phyloP scores from a whole-genome alignment of 2,113 vertebrate genomes.

The Mohoua ochrocephala region DNA sequence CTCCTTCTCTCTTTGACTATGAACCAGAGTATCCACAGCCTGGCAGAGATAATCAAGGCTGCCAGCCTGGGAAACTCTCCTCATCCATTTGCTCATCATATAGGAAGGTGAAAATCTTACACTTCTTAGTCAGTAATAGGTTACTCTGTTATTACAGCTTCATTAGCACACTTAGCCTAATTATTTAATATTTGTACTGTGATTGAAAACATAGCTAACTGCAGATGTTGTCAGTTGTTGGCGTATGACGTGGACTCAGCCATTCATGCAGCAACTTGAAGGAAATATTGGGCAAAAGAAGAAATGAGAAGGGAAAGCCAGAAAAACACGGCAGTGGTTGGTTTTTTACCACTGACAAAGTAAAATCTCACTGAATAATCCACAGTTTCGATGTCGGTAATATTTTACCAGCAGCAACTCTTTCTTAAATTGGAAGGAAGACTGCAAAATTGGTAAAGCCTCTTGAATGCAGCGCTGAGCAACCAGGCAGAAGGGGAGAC shows the following conservation, averaged over 20 bases:
- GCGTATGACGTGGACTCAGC: background rate
- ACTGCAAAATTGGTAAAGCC: background rate
- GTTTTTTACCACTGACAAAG: background rate
- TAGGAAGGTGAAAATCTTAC: background rate
- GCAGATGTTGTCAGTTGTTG: background rate
- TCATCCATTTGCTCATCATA: background rate
- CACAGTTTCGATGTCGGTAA: background rate
- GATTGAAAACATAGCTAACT: background rate
- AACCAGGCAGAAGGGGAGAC: background rate
- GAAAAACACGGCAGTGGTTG: background rate
- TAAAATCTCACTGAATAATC: background rate
- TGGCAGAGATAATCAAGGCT: background rate
- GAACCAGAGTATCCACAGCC: background rate
- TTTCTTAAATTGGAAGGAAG: background rate
- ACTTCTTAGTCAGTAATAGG: background rate
- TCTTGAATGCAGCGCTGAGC: background rate
- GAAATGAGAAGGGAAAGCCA: background rate
- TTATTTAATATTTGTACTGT: background rate
- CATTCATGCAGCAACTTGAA: background rate
- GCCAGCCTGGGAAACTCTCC: background rate
- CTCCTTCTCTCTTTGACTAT: background rate
- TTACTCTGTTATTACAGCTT: background rate
- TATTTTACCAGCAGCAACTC: background rate
- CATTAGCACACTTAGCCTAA: background rate
- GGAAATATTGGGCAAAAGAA: background rate